These are phyloP conservation scores for Dasyprocta punctata DNA, from an alignment of 2,113 vertebrate genomes.

Conservation along the genomic window DNA sequence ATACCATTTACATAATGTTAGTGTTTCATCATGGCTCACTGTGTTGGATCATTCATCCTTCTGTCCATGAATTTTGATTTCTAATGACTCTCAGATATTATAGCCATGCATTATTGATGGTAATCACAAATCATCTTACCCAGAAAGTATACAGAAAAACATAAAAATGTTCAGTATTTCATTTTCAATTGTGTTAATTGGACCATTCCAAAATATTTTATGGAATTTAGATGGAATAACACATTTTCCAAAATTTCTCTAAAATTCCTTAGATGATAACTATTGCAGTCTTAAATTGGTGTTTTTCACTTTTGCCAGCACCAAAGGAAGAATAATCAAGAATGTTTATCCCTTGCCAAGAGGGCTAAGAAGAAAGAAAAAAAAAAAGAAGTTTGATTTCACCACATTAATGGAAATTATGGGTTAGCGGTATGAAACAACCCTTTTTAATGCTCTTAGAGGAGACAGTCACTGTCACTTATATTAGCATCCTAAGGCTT, in stretches of 20 bases:
- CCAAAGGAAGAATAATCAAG: not conserved
- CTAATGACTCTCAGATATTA: not conserved
- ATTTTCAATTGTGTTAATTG: not conserved
- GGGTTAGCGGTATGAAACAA: not conserved
- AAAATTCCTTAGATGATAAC: not conserved
- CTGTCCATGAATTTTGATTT: not conserved
- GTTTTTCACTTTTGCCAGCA: not conserved
- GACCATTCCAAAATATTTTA: not conserved
- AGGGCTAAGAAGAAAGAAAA: not conserved
- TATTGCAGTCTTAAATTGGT: not conserved
- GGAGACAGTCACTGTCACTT: not conserved
- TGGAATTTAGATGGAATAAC: not conserved
- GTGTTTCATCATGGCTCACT: not conserved
- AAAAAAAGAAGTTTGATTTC: not conserved
- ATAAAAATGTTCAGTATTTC: not conserved
- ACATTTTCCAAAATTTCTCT: not conserved
- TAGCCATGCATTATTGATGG: not conserved
- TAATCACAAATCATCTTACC: not conserved
- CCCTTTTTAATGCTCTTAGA: not conserved
- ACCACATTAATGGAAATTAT: not conserved
- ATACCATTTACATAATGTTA: not conserved
- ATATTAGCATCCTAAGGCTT: not conserved
- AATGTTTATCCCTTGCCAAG: not conserved
- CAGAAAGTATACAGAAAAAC: not conserved
- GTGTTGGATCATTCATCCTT: not conserved